Evolutionary conservation across 2,888 invertebrate genomes (phyloP).

Genomic region (Tinea trinotella): DNA sequence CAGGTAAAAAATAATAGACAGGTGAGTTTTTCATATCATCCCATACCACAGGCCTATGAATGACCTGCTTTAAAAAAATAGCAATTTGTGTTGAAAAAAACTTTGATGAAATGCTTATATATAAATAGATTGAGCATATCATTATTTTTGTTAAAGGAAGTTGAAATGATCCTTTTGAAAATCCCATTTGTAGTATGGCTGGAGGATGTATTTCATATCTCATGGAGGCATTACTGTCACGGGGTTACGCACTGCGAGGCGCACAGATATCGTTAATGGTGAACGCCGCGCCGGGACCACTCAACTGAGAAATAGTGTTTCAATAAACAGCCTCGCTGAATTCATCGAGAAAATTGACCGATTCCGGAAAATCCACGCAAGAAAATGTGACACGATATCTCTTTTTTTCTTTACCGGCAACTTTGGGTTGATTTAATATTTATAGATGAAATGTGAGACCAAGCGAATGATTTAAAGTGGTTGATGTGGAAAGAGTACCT

Average conservation of each 20-base stretch:
- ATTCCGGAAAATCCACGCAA: conserved; percentile 61
- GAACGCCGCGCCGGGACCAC: conserved; percentile 37
- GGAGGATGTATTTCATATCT: background rate
- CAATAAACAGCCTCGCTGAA: conserved; percentile 61
- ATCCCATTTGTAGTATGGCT: background rate
- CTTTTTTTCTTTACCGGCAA: conserved; percentile 56
- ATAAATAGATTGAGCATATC: background rate
- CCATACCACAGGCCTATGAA: background rate
- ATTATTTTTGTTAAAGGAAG: background rate
- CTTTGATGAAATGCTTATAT: background rate
- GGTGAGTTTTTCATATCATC: background rate
- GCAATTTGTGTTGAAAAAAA: background rate
- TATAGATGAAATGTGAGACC: conserved; percentile 70
- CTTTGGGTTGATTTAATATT: conserved; percentile 68
- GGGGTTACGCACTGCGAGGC: background rate
- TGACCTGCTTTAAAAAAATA: background rate
- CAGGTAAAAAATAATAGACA: background rate
- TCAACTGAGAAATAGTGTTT: conserved; percentile 64
- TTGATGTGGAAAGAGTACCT: conserved; percentile 67
- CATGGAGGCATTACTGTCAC: background rate
- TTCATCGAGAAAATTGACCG: conserved; percentile 69
- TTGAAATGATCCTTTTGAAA: background rate
- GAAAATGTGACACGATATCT: conserved; percentile 61
- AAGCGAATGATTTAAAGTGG: conserved; percentile 69
- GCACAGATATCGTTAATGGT: conserved; percentile 38